phyloP scores from a whole-genome alignment of 1,140 invertebrate genomes.

The Temnothorax longispinosus region DNA sequence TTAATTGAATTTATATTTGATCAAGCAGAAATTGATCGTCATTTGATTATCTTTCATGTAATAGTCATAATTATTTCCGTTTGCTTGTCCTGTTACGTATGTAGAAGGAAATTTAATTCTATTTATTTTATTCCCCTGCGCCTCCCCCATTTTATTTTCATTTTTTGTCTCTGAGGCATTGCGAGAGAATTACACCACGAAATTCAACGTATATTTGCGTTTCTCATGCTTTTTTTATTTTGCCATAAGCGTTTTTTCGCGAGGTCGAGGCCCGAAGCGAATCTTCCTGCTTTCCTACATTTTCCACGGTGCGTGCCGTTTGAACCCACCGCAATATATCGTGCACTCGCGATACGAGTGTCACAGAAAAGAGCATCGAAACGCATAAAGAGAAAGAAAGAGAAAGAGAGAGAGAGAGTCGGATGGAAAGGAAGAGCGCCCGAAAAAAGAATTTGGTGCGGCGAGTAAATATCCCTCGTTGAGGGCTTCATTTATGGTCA shows the following conservation, averaged over 20 bases:
- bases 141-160: not conserved
- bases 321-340: constrained; percentile 76
- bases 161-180: not conserved
- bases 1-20: not conserved
- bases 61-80: not conserved
- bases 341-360: constrained; percentile 26
- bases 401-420: constrained; percentile 49
- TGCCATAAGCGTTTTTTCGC: constrained; percentile 13
- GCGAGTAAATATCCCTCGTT: constrained; percentile 70
- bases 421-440: constrained; percentile 37
- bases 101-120: not conserved
- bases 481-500: constrained; percentile 78
- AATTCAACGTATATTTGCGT: constrained; percentile 31
- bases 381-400: constrained; percentile 44
- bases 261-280: constrained; percentile 25
- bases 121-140: not conserved
- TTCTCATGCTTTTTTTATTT: constrained; percentile 6
- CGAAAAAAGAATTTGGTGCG: not conserved
- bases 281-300: constrained; percentile 64
- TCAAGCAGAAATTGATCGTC: not conserved
- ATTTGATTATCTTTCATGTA: not conserved
- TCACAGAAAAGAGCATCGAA: constrained; percentile 20
- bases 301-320: constrained; percentile 78
- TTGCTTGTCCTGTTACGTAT: not conserved
- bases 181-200: not conserved